Percentiles rank a stretch among this genome's conserved stretches.
Evolutionary conservation across 30 jellyfish, hydroid and myxozoan species (phyloP).

Genomic region (Hydractinia symbiolongicarpus): DNA sequence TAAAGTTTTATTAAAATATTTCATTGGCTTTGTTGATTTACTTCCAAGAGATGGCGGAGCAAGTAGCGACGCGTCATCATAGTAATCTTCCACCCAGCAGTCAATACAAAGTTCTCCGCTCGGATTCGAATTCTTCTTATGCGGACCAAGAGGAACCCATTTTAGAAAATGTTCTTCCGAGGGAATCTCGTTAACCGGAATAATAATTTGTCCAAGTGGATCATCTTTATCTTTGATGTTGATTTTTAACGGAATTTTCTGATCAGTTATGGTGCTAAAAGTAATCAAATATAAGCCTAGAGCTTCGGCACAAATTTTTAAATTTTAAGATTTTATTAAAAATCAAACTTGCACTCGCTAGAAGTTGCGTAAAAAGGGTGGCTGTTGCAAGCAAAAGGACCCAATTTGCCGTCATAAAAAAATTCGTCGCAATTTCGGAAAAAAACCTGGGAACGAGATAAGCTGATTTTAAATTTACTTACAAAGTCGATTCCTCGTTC

Average conservation of each 20-base stretch:
- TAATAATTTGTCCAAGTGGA: constrained; percentile 66
- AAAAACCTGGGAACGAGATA: too few species aligned
- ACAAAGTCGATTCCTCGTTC: constrained; percentile 78
- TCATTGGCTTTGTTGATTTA: constrained; percentile 14
- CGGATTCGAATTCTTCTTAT: constrained; percentile 60
- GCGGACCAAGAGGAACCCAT: constrained; percentile 90
- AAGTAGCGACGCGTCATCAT: constrained; percentile 23
- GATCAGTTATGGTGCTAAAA: constrained; percentile 57
- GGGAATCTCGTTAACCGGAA: constrained; percentile 75
- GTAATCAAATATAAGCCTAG: neutral
- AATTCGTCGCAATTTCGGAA: neutral
- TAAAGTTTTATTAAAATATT: constrained; percentile 33
- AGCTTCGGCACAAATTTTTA: too few species aligned
- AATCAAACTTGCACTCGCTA: too few species aligned
- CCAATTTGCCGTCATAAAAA: neutral
- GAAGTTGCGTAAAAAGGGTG: neutral
- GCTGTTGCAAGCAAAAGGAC: neutral
- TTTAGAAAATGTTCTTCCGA: constrained; percentile 77
- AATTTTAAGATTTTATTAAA: too few species aligned
- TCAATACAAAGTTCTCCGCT: constrained; percentile 79
- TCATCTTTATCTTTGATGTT: constrained; percentile 87
- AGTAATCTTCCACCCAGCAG: constrained; percentile 81
- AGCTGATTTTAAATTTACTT: constrained; percentile 5
- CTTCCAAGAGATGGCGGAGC: constrained; percentile 35
- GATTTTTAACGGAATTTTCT: constrained; percentile 60